Evolutionary conservation across 2,888 invertebrate genomes (phyloP).

Genomic region (Silvanus unidentatus): DNA sequence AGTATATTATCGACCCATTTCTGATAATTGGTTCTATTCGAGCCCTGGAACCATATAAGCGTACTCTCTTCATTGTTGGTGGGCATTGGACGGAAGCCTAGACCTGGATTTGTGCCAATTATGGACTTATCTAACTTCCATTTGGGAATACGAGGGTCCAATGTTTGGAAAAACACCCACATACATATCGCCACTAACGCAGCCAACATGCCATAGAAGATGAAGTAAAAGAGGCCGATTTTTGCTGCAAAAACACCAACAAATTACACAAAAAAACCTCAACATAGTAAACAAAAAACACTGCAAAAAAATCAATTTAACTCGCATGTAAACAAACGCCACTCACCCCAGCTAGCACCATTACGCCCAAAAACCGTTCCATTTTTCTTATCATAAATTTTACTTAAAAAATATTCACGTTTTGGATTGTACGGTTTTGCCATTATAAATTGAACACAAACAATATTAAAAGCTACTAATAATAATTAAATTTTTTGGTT

Average conservation of each 20-base stretch:
- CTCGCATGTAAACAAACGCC: neutral
- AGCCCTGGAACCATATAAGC: constrained; percentile 89
- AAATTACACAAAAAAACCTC: neutral
- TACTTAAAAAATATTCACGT: constrained; percentile 18
- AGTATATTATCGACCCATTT: constrained; percentile 74
- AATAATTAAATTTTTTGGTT: too few species aligned
- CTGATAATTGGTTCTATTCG: constrained; percentile 66
- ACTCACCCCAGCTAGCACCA: constrained; percentile 61
- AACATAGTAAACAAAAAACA: constrained; percentile 6
- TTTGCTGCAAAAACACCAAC: constrained; percentile 61
- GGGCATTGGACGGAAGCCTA: constrained; percentile 93
- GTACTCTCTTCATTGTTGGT: constrained; percentile 85
- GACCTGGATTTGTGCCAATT: constrained; percentile 92
- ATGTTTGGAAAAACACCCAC: constrained; percentile 87
- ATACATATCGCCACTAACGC: constrained; percentile 91
- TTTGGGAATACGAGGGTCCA: constrained; percentile 83
- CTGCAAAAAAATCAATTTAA: too few species aligned
- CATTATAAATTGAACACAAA: neutral
- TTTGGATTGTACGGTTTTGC: constrained; percentile 8
- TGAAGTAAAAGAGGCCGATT: constrained; percentile 89
- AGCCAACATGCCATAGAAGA: constrained; percentile 87
- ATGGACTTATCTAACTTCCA: constrained; percentile 82
- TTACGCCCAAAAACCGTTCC: constrained; percentile 58
- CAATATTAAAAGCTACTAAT: too few species aligned
- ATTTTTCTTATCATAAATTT: constrained; percentile 52